Conservation (phyloP, 2,797 vertebrate species). For the Alosa sapidissima region DNA sequence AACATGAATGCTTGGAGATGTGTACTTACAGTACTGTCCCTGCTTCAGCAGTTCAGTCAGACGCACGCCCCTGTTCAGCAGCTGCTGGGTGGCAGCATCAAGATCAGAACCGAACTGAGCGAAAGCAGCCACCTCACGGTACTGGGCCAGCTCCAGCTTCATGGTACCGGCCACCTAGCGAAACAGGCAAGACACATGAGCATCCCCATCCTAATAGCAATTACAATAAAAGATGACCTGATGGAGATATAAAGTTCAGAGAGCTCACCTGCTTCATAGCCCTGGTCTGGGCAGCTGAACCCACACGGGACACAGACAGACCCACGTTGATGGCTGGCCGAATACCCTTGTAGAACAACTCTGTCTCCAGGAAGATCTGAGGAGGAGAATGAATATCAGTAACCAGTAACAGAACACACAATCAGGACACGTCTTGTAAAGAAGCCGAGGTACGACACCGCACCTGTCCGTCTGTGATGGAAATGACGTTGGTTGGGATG, state of each 20-base stretch:
- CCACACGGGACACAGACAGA: conserved; percentile 96
- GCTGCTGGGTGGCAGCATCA: conserved; percentile 96
- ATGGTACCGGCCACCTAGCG: conserved; percentile 96
- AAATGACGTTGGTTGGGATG: conserved; percentile 99
- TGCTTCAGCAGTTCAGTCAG: conserved; percentile 97
- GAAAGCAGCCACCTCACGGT: conserved; percentile 95
- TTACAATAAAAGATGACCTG: not conserved
- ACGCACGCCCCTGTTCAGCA: conserved; percentile 94
- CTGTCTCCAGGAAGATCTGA: conserved; percentile 98
- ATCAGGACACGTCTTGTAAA: too few species aligned
- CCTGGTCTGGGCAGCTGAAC: conserved; percentile 96
- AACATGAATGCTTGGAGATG: not conserved
- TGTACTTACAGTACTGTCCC: conserved; percentile 88
- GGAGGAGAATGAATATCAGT: not conserved
- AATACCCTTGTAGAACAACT: conserved; percentile 99
- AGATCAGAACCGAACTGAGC: conserved; percentile 97
- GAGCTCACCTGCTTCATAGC: conserved; percentile 95
- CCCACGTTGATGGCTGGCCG: conserved; percentile 97
- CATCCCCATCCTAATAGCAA: too few species aligned
- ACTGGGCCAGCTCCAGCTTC: conserved; percentile 97
- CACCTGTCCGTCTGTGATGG: conserved; percentile 98
- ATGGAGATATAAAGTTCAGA: not conserved
- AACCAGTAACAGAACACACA: too few species aligned
- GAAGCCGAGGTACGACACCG: not conserved
- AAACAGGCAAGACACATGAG: not conserved